Base-by-base conservation (phyloP, 2,113 vertebrate genomes). In the Cynocephalus volans region DNA sequence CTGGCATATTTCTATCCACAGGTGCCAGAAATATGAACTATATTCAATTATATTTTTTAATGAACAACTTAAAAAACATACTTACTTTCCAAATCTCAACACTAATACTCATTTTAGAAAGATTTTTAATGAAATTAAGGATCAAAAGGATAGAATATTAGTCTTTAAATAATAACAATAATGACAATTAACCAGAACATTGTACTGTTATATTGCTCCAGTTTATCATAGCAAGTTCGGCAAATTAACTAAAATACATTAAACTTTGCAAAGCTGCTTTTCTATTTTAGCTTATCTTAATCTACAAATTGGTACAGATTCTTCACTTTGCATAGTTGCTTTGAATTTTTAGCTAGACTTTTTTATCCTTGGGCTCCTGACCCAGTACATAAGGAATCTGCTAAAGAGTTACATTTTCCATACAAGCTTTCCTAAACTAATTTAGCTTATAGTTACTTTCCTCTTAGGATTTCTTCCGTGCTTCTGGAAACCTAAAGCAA, bases 61-160 rank as follows among this genome's bases (percentile, higher is more conserved):
- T 67, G 41, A 81, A 83, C 45, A 95, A 67, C 24, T 93, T 79
- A 41, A 76, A 86, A 91, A 83, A 62, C 85, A 70, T 94, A 99
- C 99, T 99, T 98, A 99, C 99, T 99, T 99, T 98, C 99, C 99
- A 97, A 99, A 99, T 92, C 99, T 99, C 60, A 99, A 98, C 1
- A 99, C 99, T 41, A 41, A 41, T 41, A 41, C 26, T 81, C 41
- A 84, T 54, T 77, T 84, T 48, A 90, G 80, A 80, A 85, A 81
- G 36, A 67, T 67, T 94, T 94, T 65, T 80, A 90, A 77, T 84
- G 48, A 80, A 48, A 31, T 69, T 45, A 54, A 50, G 58, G 56
- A 50, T 50, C 17, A 54, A 89, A 69, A n/a, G 70, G 21, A 19
- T 81, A 36, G 65, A 70, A 13, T 73, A 36, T 56, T 58, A 75